Percentiles rank a stretch among this genome's conserved stretches.
These are phyloP conservation scores for Sycophaga agraensis DNA, from an alignment of 1,140 invertebrate genomes.

Conservation along the genomic window DNA sequence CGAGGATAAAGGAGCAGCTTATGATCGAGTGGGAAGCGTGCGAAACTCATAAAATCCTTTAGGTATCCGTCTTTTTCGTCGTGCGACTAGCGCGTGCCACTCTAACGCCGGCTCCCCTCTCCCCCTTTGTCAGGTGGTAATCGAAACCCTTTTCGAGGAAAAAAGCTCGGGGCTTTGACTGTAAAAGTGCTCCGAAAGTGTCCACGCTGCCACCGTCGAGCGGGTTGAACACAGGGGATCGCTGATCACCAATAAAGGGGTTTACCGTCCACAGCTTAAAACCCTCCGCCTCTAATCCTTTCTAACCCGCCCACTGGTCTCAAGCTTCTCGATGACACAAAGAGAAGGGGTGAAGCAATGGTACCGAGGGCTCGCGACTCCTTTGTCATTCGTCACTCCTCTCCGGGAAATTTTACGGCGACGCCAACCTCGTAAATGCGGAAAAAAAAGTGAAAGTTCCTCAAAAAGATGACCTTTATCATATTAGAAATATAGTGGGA, in stretches of 20 bases:
- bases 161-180: conserved; percentile 39
- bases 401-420: background rate
- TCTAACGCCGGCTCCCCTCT: conserved; percentile 31
- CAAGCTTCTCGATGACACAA: conserved; percentile 31
- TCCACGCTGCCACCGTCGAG: conserved; percentile 31
- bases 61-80: conserved; percentile 19
- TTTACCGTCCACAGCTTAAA: conserved; percentile 35
- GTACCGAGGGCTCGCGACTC: conserved; percentile 42
- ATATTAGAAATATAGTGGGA: too few relatives aligned
- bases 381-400: conserved; percentile 38
- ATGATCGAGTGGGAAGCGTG: background rate
- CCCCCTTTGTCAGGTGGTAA: conserved; percentile 12
- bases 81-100: conserved; percentile 45
- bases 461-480: conserved; percentile 31
- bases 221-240: conserved; percentile 48
- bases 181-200: conserved; percentile 38
- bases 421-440: background rate
- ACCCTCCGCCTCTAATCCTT: conserved; percentile 44
- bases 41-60: conserved; percentile 8
- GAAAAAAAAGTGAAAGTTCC: conserved; percentile 40
- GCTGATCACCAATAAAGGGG: conserved; percentile 55
- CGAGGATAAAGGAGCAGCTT: too few relatives aligned
- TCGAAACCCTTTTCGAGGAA: conserved; percentile 39
- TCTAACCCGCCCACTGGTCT: conserved; percentile 42
- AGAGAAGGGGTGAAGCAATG: conserved; percentile 43